Evolutionary conservation across 2,797 vertebrate species (phyloP).

Genomic region (Leptatherina wallacei): DNA sequence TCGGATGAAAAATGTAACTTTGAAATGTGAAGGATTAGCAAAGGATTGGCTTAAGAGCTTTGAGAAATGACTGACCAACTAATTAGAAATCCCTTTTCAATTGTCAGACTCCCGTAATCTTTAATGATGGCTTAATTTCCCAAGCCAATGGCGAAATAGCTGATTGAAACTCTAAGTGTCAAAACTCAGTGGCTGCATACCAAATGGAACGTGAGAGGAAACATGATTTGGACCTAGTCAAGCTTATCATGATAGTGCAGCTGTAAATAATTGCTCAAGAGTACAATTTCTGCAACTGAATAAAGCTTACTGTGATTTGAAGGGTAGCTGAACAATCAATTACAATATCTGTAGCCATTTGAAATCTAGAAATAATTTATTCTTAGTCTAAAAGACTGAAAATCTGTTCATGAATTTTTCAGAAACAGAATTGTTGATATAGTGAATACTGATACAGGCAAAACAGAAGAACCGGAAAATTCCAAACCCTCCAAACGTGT

Average conservation of each 20-base stretch:
- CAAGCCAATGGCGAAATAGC: slow-evolving; percentile 63
- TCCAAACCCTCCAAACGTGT: slow-evolving; percentile 11
- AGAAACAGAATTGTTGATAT: not conserved
- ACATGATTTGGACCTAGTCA: slow-evolving; percentile 33
- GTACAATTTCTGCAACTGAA: not conserved
- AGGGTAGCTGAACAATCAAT: not conserved
- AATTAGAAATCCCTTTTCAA: slow-evolving; percentile 83
- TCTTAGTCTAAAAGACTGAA: not conserved
- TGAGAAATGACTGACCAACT: slow-evolving; percentile 73
- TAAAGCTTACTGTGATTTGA: not conserved
- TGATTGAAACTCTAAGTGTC: slow-evolving; percentile 57
- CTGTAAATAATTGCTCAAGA: slow-evolving; percentile 14
- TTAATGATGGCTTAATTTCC: slow-evolving; percentile 77
- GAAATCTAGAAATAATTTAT: not conserved
- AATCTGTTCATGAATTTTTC: not conserved
- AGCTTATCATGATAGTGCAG: slow-evolving; percentile 30
- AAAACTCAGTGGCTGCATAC: slow-evolving; percentile 31
- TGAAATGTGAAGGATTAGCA: slow-evolving; percentile 72
- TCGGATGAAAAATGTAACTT: slow-evolving; percentile 29
- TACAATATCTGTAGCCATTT: not conserved
- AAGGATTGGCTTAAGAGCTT: slow-evolving; percentile 74
- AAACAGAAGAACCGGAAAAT: not conserved
- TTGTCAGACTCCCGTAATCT: slow-evolving; percentile 78
- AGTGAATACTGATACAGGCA: slow-evolving; percentile 1
- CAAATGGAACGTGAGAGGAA: slow-evolving; percentile 34